Evolutionary conservation across 1,140 invertebrate genomes (phyloP).

Genomic region (Alviniconcha marisindica): DNA sequence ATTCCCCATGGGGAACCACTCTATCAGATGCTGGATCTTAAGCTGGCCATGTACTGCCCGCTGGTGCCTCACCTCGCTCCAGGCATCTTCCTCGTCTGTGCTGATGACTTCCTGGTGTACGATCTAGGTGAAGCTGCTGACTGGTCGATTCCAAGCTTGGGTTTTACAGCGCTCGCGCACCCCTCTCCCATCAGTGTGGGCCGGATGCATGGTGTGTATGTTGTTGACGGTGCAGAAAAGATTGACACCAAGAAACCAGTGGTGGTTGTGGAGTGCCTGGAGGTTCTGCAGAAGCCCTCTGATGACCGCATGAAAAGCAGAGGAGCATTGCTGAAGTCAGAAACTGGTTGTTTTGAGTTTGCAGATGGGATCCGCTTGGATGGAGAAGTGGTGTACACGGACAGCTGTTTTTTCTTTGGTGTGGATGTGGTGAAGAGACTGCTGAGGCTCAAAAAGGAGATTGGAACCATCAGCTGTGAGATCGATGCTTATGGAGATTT

Average conservation of each 20-base stretch:
- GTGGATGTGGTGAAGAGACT: constrained; percentile 72
- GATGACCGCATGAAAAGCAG: constrained; percentile 70
- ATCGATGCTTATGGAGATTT: constrained; percentile 79
- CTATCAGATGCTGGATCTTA: constrained; percentile 76
- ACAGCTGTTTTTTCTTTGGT: constrained; percentile 77
- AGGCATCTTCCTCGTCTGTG: constrained; percentile 77
- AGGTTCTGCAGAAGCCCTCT: constrained; percentile 77
- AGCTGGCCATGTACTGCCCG: constrained; percentile 76
- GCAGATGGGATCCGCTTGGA: constrained; percentile 50
- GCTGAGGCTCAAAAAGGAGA: constrained; percentile 66
- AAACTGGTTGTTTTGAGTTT: constrained; percentile 50
- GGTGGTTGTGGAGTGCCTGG: constrained; percentile 64
- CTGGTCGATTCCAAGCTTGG: constrained; percentile 69
- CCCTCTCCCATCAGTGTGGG: constrained; percentile 75
- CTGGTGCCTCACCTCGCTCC: constrained; percentile 74
- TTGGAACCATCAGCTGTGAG: constrained; percentile 73
- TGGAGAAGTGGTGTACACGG: constrained; percentile 74
- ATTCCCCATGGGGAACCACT: constrained; percentile 70
- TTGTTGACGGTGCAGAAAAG: constrained; percentile 60
- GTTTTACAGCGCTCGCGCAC: constrained; percentile 77
- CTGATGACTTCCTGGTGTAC: constrained; percentile 77
- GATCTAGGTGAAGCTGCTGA: constrained; percentile 56
- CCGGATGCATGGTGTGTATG: constrained; percentile 77
- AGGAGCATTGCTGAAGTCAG: constrained; percentile 69
- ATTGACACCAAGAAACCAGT: constrained; percentile 54